Evolutionary conservation across 2,797 vertebrate species (phyloP), one percentile per base, ranked within the genome.

Genomic region (Lerista edwardsae): DNA sequence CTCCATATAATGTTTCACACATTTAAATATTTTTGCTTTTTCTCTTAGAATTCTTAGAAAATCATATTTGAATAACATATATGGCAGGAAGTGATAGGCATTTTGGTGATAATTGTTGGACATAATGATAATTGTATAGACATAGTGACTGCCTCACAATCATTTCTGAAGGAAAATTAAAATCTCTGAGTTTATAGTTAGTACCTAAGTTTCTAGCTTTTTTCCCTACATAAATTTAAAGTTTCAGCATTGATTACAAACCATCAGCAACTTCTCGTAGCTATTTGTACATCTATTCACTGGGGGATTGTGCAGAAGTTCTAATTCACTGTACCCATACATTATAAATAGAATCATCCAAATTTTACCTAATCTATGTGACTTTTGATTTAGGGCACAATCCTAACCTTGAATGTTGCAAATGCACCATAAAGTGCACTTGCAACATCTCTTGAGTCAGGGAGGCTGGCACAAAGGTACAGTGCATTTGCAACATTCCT

Each of bases 61-160:
- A 85, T 88, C 87, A 55, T 92, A 87, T 93, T 92, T 93, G 86
- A 93, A 91, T 93, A 93, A 92, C 92, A 87, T 88, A 90, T 79
- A 27, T 84, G 86, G 84, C 86, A 88, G 85, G 88, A 87, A 86
- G 47, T 81, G 79, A 47, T 69, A 84, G 77, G 88, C 80, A 72
- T 87, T 92, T 93, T 88, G 89, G 86, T 87, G 91, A 90, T 88
- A 90, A 88, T 89, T 94, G 82, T 81, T 74, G 9, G 93, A 89
- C 90, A 82, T 89, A n/a, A n/a, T n/a, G n/a, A n/a, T n/a, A n/a
- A n/a, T n/a, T n/a, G n/a, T n/a, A 86, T 90, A 90, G 87, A 93
- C 93, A 93, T 39, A 51, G 12, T 9, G 47, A 51, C 47, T 74
- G 19, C 68, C 19, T 12, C 64, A 31, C 51, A 69, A n/a, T 84